Percentiles rank a stretch among this genome's conserved stretches.
phyloP scores from a whole-genome alignment of 2,888 invertebrate species.

The Syrista parreyssii region DNA sequence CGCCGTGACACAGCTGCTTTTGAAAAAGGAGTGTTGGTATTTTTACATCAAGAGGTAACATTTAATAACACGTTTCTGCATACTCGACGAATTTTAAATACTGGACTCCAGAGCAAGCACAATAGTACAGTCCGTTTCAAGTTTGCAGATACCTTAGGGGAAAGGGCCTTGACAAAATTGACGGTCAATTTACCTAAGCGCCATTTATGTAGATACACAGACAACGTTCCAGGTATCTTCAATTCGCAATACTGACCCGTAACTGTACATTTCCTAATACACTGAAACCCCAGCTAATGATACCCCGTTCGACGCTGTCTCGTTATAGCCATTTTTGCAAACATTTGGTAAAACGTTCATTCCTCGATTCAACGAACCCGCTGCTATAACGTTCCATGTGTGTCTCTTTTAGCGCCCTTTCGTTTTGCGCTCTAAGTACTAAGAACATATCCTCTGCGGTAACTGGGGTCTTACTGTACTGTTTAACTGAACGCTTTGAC shows the following conservation, averaged over 20 bases:
- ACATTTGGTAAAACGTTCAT: neutral
- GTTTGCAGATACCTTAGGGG: neutral
- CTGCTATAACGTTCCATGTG: neutral
- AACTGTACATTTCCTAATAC: neutral
- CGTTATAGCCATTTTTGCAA: neutral
- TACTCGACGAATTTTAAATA: neutral
- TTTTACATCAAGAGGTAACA: neutral
- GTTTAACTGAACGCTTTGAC: neutral
- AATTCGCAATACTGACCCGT: neutral
- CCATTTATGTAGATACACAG: neutral
- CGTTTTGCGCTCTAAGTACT: neutral
- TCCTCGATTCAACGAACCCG: neutral
- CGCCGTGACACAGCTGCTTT: neutral
- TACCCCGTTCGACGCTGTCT: neutral
- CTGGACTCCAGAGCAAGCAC: neutral
- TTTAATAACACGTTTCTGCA: neutral
- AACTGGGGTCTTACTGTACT: neutral
- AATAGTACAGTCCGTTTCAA: neutral
- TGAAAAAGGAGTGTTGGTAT: neutral
- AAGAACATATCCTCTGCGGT: neutral
- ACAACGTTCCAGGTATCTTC: neutral
- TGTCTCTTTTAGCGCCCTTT: neutral
- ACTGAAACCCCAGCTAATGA: neutral
- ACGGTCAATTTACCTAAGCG: neutral
- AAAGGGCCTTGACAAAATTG: neutral